phyloP scores from a whole-genome alignment of 2,797 vertebrate genomes.

The Arctocebus calabarensis region DNA sequence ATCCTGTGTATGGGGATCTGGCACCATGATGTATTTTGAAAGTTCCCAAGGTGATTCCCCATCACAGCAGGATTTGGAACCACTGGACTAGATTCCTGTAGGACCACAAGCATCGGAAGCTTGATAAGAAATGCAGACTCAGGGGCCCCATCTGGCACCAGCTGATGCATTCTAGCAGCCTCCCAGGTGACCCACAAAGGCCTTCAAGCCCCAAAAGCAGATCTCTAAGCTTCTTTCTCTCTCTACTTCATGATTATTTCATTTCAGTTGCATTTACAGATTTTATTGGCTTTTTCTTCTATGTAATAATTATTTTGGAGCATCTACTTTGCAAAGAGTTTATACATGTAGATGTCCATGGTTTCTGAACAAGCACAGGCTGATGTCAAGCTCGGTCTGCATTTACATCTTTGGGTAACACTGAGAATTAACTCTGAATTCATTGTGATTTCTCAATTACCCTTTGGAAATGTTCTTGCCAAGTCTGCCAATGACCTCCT shows the following conservation, averaged over 20 bases:
- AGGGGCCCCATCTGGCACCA: too few relatives aligned
- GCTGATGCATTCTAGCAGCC: neutral
- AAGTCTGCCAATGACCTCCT: neutral
- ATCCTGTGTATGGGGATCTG: neutral
- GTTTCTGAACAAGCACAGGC: neutral
- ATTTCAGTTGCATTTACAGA: neutral
- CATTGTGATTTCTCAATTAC: neutral
- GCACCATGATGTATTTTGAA: neutral
- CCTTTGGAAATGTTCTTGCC: neutral
- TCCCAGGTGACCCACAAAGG: neutral
- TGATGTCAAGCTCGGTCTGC: neutral
- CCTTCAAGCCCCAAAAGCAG: neutral
- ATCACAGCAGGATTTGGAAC: neutral
- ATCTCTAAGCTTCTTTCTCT: neutral
- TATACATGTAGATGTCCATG: neutral
- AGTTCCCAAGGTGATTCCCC: neutral
- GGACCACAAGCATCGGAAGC: neutral
- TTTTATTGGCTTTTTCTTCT: neutral
- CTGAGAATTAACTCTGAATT: constrained; percentile 15
- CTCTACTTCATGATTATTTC: neutral
- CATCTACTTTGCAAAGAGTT: neutral
- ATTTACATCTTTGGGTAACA: neutral
- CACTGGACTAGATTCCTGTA: neutral
- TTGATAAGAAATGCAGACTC: neutral
- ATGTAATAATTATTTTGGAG: neutral